Evolutionary conservation across 1,140 invertebrate species (phyloP).

Genomic region (Drosophila ficusphila): DNA sequence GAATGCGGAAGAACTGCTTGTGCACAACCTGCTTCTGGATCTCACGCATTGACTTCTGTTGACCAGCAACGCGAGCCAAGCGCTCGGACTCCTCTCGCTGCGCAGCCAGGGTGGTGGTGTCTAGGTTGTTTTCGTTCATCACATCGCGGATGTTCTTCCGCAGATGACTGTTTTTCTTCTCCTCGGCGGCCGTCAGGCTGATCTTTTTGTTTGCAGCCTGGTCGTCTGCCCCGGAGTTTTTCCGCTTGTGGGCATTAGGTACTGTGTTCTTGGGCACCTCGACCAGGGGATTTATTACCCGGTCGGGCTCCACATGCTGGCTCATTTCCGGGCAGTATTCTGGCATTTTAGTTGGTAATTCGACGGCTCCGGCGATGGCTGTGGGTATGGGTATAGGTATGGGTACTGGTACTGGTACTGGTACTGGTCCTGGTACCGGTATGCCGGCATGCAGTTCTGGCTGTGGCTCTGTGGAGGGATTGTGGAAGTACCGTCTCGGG

Average conservation of each 20-base stretch:
- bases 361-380: conserved; percentile 9
- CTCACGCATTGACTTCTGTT: conserved; percentile 91
- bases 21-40: conserved; percentile 79
- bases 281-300: conserved; percentile 4
- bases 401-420: neutral
- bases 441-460: too few relatives aligned
- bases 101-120: conserved; percentile 95
- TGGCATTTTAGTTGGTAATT: conserved; percentile 26
- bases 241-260: conserved; percentile 44
- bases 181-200: conserved; percentile 72
- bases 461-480: conserved; percentile 4
- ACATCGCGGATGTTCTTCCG: conserved; percentile 95
- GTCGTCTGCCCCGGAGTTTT: conserved; percentile 32
- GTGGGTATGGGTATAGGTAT: neutral
- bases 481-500: conserved; percentile 34
- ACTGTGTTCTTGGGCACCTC: conserved; percentile 35
- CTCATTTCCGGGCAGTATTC: conserved; percentile 21
- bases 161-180: conserved; percentile 88
- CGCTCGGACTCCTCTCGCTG: conserved; percentile 96
- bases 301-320: conserved; percentile 5
- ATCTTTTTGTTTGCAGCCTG: conserved; percentile 35
- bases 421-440: too few relatives aligned
- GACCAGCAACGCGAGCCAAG: conserved; percentile 92
- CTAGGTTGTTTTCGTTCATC: conserved; percentile 95
- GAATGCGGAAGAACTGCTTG: conserved; percentile 85